These are phyloP conservation scores for Rhabdomys dilectus DNA, from an alignment of 2,113 vertebrate genomes.

Conservation along the genomic window DNA sequence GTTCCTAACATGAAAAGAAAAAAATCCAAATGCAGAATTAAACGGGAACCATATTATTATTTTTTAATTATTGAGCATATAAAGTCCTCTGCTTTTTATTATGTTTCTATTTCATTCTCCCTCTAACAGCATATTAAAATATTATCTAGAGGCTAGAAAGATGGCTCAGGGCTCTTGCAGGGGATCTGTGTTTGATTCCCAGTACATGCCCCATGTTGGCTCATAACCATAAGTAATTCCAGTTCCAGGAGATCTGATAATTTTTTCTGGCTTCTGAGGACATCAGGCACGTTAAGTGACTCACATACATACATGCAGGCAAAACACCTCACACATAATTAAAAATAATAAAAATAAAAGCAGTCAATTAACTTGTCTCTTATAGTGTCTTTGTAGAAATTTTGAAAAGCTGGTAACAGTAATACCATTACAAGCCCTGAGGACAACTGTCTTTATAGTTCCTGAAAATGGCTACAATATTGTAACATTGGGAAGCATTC, in stretches of 20 bases:
- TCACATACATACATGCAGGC: neutral
- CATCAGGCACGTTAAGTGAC: neutral
- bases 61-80: neutral
- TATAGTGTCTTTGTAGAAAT: neutral
- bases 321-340: neutral
- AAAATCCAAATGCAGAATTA: neutral
- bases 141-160: neutral
- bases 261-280: neutral
- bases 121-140: neutral
- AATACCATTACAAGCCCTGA: neutral
- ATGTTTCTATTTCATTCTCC: neutral
- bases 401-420: neutral
- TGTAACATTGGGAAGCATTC: neutral
- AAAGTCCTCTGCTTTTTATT: slow-evolving; percentile 39
- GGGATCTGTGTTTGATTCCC: neutral
- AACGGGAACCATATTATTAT: neutral
- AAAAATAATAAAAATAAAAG: neutral
- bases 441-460: neutral
- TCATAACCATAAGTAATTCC: neutral
- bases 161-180: neutral
- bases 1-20: neutral
- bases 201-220: neutral
- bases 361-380: neutral
- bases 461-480: neutral
- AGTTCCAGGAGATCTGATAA: neutral